A percentile compares a stretch with the other conserved stretches of the same genome.
These are phyloP conservation scores for Astropecten irregularis DNA, from an alignment of 53 echinoderm and acorn worm genomes.

Conservation along the genomic window DNA sequence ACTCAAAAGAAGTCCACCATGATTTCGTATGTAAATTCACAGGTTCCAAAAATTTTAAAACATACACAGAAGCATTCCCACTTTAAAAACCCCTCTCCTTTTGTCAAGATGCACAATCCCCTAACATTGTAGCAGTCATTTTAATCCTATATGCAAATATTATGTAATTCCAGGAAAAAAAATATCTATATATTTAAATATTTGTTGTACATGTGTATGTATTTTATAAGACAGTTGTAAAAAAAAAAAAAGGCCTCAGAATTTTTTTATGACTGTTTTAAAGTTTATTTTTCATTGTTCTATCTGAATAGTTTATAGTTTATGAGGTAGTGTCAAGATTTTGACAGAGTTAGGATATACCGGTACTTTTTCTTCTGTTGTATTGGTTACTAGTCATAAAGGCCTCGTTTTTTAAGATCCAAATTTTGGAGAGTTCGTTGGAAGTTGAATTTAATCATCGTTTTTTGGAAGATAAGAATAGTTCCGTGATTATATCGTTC, in stretches of 20 bases:
- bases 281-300: constrained; percentile 29
- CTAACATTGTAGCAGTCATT: background rate
- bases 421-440: background rate
- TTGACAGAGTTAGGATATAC: background rate
- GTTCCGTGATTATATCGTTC: too few relatives aligned
- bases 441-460: background rate
- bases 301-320: background rate
- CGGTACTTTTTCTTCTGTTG: too few relatives aligned
- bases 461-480: background rate
- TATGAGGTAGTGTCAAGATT: too few relatives aligned
- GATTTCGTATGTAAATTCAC: too few relatives aligned
- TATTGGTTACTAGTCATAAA: too few relatives aligned
- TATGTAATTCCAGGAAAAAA: constrained; percentile 11
- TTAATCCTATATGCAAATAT: constrained; percentile 10
- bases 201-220: constrained; percentile 35
- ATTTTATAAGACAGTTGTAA: constrained; percentile 28
- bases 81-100: too few relatives aligned
- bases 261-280: constrained; percentile 36
- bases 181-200: too few relatives aligned
- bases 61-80: too few relatives aligned
- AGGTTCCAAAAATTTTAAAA: too few relatives aligned
- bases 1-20: too few relatives aligned
- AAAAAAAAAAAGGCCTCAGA: background rate
- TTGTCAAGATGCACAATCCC: background rate
- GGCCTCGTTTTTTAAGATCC: too few relatives aligned